Conservation (phyloP, 2,888 invertebrate genomes). For the Drosophila koepferae region DNA sequence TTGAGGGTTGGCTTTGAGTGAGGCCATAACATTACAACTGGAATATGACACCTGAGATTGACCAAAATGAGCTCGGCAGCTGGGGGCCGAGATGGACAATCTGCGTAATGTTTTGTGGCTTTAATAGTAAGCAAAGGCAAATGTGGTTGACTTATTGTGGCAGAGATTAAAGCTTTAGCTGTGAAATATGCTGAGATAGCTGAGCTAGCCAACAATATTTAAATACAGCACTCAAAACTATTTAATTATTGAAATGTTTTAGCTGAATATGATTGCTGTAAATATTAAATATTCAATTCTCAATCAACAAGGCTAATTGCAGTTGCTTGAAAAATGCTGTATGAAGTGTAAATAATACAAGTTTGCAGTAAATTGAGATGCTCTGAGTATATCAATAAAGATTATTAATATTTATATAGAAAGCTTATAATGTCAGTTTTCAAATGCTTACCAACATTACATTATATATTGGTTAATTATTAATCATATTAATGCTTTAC, state of each 20-base stretch:
- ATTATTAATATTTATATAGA: too few relatives aligned
- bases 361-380: too few relatives aligned
- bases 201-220: background rate
- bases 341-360: too few relatives aligned
- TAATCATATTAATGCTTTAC: background rate
- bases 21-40: slow-evolving; percentile 50
- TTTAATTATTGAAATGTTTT: background rate
- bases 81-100: slow-evolving; percentile 16
- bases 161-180: slow-evolving; percentile 3
- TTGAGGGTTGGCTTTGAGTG: slow-evolving; percentile 23
- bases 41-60: slow-evolving; percentile 70
- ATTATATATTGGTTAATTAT: background rate
- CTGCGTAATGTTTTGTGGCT: slow-evolving; percentile 25
- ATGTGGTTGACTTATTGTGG: slow-evolving; percentile 1
- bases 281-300: background rate
- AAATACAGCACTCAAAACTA: background rate
- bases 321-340: background rate
- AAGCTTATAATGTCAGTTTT: too few relatives aligned
- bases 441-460: too few relatives aligned
- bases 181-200: background rate
- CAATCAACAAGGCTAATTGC: background rate
- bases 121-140: slow-evolving; percentile 28
- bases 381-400: too few relatives aligned
- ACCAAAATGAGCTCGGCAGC: slow-evolving; percentile 32
- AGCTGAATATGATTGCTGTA: background rate